Evolutionary conservation across 2,113 vertebrate genomes (phyloP).

Genomic region (Chelonoidis abingdonii): DNA sequence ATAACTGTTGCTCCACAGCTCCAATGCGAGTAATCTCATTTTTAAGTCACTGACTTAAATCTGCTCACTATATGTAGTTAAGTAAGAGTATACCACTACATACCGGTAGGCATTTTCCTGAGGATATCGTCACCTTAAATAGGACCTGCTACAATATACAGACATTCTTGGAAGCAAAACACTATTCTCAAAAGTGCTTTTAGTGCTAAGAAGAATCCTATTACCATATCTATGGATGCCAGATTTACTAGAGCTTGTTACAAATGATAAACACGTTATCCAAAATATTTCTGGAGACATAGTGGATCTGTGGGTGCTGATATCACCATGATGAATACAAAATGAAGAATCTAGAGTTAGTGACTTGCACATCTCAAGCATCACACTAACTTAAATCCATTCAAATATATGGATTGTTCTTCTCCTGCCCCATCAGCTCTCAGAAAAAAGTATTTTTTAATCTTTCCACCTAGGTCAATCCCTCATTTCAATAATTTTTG

Average conservation of each 20-base stretch:
- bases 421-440: fast-evolving
- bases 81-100: not conserved
- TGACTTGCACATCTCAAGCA: not conserved
- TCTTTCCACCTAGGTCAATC: not conserved
- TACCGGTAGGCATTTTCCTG: not conserved
- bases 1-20: not conserved
- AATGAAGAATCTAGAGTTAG: fast-evolving
- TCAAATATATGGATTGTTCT: not conserved
- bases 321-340: no score
- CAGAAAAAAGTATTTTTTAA: not conserved
- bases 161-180: not conserved
- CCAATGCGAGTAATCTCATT: not conserved
- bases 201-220: not conserved
- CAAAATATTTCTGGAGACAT: not conserved
- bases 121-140: fast-evolving
- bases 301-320: fast-evolving
- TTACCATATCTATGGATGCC: not conserved
- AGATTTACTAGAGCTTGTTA: not conserved
- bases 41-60: not conserved
- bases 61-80: not conserved
- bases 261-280: fast-evolving
- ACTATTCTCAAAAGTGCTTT: not conserved
- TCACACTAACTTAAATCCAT: fast-evolving
- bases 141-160: fast-evolving
- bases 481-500: not conserved